Percentiles rank a stretch among this genome's conserved stretches.
Evolutionary conservation across 2,888 invertebrate genomes (phyloP).

Genomic region (Andrena trimmerana): DNA sequence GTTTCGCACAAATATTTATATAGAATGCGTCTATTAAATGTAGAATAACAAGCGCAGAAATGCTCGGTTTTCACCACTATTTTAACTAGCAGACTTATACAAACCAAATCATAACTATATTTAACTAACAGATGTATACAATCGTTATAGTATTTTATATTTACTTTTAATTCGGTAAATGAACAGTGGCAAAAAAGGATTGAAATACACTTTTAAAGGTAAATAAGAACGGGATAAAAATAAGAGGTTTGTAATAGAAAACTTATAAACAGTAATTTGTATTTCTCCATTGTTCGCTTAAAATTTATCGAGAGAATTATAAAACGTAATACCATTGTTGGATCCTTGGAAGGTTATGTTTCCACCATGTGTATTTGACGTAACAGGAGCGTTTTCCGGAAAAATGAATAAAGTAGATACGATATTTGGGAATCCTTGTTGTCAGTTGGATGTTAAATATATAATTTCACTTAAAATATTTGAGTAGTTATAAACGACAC

Average conservation of each 20-base stretch:
- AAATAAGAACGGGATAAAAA: neutral
- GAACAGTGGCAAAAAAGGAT: neutral
- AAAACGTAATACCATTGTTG: conserved; percentile 39
- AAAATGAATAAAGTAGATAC: neutral
- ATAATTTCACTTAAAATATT: conserved; percentile 10
- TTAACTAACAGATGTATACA: neutral
- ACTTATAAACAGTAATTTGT: neutral
- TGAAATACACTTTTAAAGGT: neutral
- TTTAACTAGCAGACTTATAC: neutral
- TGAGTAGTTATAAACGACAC: neutral
- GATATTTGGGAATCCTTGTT: neutral
- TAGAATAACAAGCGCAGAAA: neutral
- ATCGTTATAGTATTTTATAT: neutral
- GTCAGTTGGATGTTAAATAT: neutral
- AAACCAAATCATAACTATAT: neutral
- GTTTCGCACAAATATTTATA: conserved; percentile 24
- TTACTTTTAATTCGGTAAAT: neutral
- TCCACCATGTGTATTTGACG: neutral
- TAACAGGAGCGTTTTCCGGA: neutral
- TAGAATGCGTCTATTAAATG: neutral
- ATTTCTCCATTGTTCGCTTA: neutral
- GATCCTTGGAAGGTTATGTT: conserved; percentile 30
- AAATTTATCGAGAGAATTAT: neutral
- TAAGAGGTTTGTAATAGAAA: neutral
- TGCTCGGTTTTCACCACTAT: neutral